Conservation (phyloP, 2,888 invertebrate genomes). For the Napeogenes inachia region DNA sequence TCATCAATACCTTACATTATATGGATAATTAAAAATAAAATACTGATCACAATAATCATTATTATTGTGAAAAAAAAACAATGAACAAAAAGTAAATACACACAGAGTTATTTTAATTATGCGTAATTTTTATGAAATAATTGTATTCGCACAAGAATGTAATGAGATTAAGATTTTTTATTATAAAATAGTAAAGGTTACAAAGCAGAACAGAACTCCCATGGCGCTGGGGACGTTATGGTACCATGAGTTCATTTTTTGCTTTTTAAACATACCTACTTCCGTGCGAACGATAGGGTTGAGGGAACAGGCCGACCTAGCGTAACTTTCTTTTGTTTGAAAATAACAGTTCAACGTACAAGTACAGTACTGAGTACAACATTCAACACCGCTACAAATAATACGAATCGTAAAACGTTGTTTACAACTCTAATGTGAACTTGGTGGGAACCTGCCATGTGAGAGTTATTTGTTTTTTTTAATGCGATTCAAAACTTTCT, state of each 20-base stretch:
- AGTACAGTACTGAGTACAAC: slow-evolving; percentile 15
- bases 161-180: not conserved
- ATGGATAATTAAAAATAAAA: too few species aligned
- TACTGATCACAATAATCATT: too few species aligned
- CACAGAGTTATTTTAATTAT: too few species aligned
- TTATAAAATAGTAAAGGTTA: slow-evolving; percentile 6
- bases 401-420: slow-evolving; percentile 32
- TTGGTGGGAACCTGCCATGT: slow-evolving; percentile 25
- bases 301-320: slow-evolving; percentile 58
- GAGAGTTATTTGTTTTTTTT: not conserved
- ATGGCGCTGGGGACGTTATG: slow-evolving; percentile 31
- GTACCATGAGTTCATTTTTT: slow-evolving; percentile 55
- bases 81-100: too few species aligned
- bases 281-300: slow-evolving; percentile 69
- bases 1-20: too few species aligned
- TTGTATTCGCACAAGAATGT: slow-evolving; percentile 16
- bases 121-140: slow-evolving; percentile 31
- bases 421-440: slow-evolving; percentile 23
- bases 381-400: slow-evolving; percentile 32
- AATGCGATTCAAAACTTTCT: not conserved
- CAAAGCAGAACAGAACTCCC: slow-evolving; percentile 26
- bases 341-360: slow-evolving; percentile 38
- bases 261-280: slow-evolving; percentile 60
- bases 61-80: too few species aligned
- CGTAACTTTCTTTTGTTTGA: slow-evolving; percentile 61